Evolutionary conservation across 1,140 invertebrate genomes (phyloP).

Genomic region (Metopolophium dirhodum): DNA sequence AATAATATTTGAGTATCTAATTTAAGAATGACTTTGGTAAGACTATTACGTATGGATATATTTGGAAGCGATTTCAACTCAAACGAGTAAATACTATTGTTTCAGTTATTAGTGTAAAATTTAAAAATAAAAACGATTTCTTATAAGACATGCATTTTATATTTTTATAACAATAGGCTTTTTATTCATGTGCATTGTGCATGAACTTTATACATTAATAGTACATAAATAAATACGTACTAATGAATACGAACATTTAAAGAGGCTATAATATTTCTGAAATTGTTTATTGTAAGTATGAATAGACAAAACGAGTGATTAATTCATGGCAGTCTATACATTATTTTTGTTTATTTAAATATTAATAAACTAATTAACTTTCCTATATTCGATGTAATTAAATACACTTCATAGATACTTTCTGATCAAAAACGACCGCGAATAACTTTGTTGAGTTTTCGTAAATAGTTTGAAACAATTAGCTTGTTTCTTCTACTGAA

Average conservation of each 20-base stretch:
- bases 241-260: not conserved
- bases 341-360: not conserved
- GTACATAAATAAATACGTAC: not conserved
- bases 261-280: not conserved
- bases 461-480: not conserved
- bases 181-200: not conserved
- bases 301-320: not conserved
- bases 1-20: not conserved
- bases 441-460: not conserved
- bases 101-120: not conserved
- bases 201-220: not conserved
- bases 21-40: not conserved
- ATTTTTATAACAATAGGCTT: not conserved
- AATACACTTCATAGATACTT: not conserved
- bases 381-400: not conserved
- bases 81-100: not conserved
- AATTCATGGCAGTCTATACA: not conserved
- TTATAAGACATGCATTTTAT: not conserved
- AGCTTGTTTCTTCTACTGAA: not conserved
- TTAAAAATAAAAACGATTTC: not conserved
- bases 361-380: not conserved
- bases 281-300: not conserved
- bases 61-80: not conserved
- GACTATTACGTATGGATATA: not conserved
- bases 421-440: not conserved